A percentile compares a stretch with the other conserved stretches of the same genome.
phyloP scores from a whole-genome alignment of 2,888 invertebrate genomes.

The Pristionchus entomophagus region DNA sequence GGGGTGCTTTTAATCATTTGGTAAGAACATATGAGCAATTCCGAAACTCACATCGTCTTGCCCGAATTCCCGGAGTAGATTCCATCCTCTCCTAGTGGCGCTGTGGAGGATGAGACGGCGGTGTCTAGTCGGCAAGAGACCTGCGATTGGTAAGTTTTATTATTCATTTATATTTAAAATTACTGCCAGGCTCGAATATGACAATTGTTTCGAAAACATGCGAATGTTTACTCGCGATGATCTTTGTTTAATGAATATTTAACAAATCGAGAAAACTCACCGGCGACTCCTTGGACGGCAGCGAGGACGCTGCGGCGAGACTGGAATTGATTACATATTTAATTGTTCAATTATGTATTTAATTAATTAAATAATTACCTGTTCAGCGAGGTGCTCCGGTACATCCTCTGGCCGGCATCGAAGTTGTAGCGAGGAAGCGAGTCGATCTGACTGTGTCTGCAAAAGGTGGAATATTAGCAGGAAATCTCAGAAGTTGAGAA shows the following conservation, averaged over 20 bases:
- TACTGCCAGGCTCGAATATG: too few species aligned
- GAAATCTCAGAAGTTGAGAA: too few species aligned
- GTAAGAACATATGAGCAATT: not conserved
- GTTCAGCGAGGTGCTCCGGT: constrained; percentile 29
- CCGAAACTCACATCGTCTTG: not conserved
- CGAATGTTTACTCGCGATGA: not conserved
- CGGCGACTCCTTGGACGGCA: constrained; percentile 19
- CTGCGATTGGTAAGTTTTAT: not conserved
- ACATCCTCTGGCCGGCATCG: constrained; percentile 31
- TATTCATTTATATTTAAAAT: not conserved
- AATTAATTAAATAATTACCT: not conserved
- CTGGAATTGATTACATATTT: not conserved
- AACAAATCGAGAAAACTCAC: not conserved
- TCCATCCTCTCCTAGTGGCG: constrained; percentile 8
- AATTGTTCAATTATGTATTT: not conserved
- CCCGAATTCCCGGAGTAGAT: not conserved
- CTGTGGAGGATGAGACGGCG: not conserved
- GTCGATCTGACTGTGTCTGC: constrained; percentile 36
- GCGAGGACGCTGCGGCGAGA: constrained; percentile 26
- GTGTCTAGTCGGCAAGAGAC: constrained; percentile 40
- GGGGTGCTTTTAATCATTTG: too few species aligned
- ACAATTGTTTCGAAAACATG: not conserved
- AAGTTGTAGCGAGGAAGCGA: constrained; percentile 34
- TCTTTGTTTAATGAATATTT: not conserved
- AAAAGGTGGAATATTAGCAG: too few species aligned